Evolutionary conservation across 2,888 invertebrate genomes (phyloP).

Genomic region (Chloroclystis v-ata): DNA sequence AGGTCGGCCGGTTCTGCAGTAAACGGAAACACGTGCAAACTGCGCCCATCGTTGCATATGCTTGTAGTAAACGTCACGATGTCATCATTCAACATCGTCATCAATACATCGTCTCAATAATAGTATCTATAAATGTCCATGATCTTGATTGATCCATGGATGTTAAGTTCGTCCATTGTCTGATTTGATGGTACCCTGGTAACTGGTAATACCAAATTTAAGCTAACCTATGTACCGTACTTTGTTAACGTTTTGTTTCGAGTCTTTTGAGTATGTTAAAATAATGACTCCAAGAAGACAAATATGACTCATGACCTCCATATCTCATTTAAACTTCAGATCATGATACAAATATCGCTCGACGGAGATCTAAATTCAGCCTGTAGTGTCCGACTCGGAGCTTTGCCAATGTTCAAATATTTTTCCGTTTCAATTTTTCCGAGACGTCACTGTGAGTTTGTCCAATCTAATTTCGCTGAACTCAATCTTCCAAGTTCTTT

Average conservation of each 20-base stretch:
- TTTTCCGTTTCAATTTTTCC: constrained; percentile 25
- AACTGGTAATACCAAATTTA: no score
- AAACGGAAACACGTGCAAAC: constrained; percentile 19
- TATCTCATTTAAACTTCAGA: constrained; percentile 20
- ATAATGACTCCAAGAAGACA: no score
- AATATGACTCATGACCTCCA: constrained; percentile 9
- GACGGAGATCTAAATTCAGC: constrained; percentile 35
- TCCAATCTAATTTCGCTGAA: not conserved
- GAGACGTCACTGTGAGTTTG: constrained; percentile 4
- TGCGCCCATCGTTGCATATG: not conserved
- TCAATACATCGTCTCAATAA: no score
- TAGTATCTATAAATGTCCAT: no score
- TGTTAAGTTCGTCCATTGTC: no score
- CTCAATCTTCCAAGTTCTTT: no score
- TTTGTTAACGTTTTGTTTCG: no score
- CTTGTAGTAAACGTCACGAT: not conserved
- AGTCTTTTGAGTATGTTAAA: no score
- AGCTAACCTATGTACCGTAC: no score
- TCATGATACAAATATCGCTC: constrained; percentile 36
- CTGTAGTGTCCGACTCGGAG: constrained; percentile 48
- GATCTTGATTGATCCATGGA: no score
- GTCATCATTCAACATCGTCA: no score
- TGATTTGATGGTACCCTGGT: no score
- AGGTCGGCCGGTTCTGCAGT: constrained; percentile 37
- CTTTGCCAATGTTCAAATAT: constrained; percentile 45